Base-by-base conservation (phyloP, 1,140 invertebrate genomes). In the Tetranychus cinnabarinus region DNA sequence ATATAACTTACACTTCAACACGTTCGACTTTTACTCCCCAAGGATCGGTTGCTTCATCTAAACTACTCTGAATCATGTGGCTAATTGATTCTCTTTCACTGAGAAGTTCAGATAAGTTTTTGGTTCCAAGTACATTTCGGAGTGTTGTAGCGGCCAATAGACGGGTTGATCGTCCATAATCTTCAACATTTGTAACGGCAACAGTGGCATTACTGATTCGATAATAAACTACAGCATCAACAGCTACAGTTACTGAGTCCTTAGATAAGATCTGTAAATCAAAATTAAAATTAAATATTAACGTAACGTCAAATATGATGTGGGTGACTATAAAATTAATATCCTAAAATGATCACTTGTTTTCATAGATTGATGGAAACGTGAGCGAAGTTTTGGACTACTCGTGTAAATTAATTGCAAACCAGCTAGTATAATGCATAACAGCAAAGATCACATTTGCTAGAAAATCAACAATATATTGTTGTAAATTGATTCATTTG, bases 181-280 rank as follows among this genome's bases (percentile, higher is more conserved):
- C 93, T 72, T 95, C 91, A 42, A 97, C 91, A 72, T 96, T 96
- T 42, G 88, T 88, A 65, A 97, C 89, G 50, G 89, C 92, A 60
- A 95, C 86, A 1, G 88, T 93, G 13, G 92, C 89, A 73, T 96
- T 93, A 68, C 85, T 88, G 13, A 82, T 78, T 35, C 78, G 68
- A 66, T 75, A 78, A 65, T 77, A 79, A 15, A 78, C 76, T 4
- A 79, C 86, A 3, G 88, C 89, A 71, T 93, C 88, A 13, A 92
- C 88, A 8, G 83, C 83, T 0, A 92, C 88, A 0, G 88, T 95
- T 1, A 93, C 88, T 0, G 85, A 88, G 10, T 42, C 39, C 10
- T 42, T 42, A 6, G 39, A 42, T 42, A 42, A 42, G 10, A 42
- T 42, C 39, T 42, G 39, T 42, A 6, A 10, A 42, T 42, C 10